Evolutionary conservation across 1,140 invertebrate genomes (phyloP), one percentile per base, ranked within the genome.

Genomic region (Anthonomus grandis): DNA sequence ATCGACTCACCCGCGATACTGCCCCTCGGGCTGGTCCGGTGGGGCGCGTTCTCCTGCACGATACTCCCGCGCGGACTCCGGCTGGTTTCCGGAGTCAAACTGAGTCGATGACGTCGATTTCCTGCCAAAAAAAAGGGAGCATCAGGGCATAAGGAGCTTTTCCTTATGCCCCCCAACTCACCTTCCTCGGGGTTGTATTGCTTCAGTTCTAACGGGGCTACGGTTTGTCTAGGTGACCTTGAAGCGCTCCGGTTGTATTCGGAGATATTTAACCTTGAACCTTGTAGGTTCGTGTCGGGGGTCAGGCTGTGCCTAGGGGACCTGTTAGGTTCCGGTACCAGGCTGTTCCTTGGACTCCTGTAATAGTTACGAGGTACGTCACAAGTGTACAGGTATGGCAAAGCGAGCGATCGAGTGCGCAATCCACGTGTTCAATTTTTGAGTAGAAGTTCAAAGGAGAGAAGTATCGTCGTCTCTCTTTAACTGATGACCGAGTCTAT

Each of bases 281-380:
- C 56, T 12, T 77, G 64, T 4, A 19, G 27, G 21, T 57, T 64
- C 38, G 57, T 60, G 21, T 70, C 77, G 0, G 83, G 83, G 0
- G 83, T 74, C 42, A 85, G 65, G 55, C 82, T 84, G 60, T 83
- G 78, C 57, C 82, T 71, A 0, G 83, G 81, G 60, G 78, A 83
- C 52, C 80, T 75, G 56, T 67, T 68, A 24, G 66, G 59, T 24
- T 83, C 80, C 6, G 81, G 80, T 4, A 83, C 77, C 52, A 84
- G 70, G 70, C 83, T 83, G 59, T 83, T 85, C 46, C 84, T 74
- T 0, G 83, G 83, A 72, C 81, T 84, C 21, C 82, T 58, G 17
- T 36, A 51, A 17, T 13, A 15, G 17, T 38, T n/a, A n/a, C n/a
- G n/a, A n/a, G n/a, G n/a, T n/a, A n/a, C n/a, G n/a, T n/a, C n/a